phyloP scores from a whole-genome alignment of 2,113 vertebrate genomes.

The Stegastes partitus region DNA sequence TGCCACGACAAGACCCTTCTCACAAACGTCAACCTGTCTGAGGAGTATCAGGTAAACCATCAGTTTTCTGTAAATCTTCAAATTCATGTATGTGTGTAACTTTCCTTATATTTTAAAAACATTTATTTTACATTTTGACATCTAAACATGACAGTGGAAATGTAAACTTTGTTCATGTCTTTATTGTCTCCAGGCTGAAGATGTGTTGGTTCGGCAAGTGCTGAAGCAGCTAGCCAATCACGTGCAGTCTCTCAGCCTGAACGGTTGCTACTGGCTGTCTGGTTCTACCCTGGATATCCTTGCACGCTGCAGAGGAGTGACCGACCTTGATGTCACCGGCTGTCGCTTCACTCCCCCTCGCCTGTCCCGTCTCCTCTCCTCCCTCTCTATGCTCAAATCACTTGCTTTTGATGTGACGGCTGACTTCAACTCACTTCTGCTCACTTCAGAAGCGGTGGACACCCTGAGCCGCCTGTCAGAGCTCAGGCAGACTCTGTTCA shows the following conservation, averaged over 20 bases:
- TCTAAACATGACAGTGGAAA: neutral
- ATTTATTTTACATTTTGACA: slow-evolving; percentile 1
- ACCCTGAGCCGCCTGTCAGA: slow-evolving; percentile 90
- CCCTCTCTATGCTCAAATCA: slow-evolving; percentile 87
- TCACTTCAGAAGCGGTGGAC: slow-evolving; percentile 92
- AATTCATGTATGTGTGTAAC: neutral
- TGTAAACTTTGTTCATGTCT: neutral
- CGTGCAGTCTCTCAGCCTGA: slow-evolving; percentile 91
- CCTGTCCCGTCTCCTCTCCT: slow-evolving; percentile 92
- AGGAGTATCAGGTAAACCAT: slow-evolving; percentile 90
- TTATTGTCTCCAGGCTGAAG: slow-evolving; percentile 85
- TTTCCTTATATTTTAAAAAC: neutral
- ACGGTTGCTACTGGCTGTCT: slow-evolving; percentile 95
- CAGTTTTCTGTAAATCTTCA: too few relatives aligned
- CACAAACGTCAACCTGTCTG: slow-evolving; percentile 88
- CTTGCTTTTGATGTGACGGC: slow-evolving; percentile 92
- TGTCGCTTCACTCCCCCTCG: slow-evolving; percentile 91
- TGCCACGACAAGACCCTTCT: slow-evolving; percentile 94
- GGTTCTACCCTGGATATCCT: slow-evolving; percentile 88
- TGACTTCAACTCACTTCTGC: slow-evolving; percentile 89
- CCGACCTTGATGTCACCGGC: slow-evolving; percentile 92
- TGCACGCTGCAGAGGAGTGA: slow-evolving; percentile 89
- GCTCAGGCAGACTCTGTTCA: slow-evolving; percentile 93
- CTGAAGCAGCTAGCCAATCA: slow-evolving; percentile 87
- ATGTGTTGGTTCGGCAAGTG: slow-evolving; percentile 87